Evolutionary conservation across 2,888 invertebrate genomes (phyloP).

Genomic region (Cataglyphis albicans): DNA sequence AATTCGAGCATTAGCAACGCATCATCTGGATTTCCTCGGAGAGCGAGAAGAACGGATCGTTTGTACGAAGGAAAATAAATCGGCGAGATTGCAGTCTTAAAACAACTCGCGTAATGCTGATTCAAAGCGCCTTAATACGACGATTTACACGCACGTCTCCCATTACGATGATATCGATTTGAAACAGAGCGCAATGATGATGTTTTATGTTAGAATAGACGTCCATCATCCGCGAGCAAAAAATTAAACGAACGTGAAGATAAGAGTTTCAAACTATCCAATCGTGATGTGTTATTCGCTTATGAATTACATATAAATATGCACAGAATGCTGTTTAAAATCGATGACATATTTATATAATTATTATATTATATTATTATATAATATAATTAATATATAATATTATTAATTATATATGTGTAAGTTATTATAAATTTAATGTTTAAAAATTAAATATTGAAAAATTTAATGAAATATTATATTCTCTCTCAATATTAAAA

Average conservation of each 20-base stretch:
- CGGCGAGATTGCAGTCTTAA: constrained; percentile 30
- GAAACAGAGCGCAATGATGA: constrained; percentile 26
- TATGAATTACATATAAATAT: constrained; percentile 18
- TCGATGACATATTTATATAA: constrained; percentile 34
- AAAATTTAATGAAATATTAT: neutral
- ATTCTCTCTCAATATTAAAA: neutral
- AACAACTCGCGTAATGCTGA: constrained; percentile 51
- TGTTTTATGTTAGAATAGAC: constrained; percentile 14
- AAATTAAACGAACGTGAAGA: constrained; percentile 33
- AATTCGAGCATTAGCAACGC: constrained; percentile 42
- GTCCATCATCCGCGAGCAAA: constrained; percentile 29
- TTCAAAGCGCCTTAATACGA: constrained; percentile 38
- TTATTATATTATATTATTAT: neutral
- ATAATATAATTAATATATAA: neutral
- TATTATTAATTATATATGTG: no score
- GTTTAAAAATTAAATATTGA: neutral
- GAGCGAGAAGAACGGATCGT: constrained; percentile 42
- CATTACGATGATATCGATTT: constrained; percentile 46
- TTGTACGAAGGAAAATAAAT: constrained; percentile 44
- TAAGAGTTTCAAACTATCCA: constrained; percentile 31
- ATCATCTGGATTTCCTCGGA: constrained; percentile 48
- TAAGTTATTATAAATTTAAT: neutral
- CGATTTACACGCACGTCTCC: constrained; percentile 44
- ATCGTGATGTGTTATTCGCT: constrained; percentile 10
- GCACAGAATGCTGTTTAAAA: constrained; percentile 20